Evolutionary conservation across 2,797 vertebrate species (phyloP), one percentile per base, ranked within the genome.

Genomic region (Anabacerthia variegaticeps): DNA sequence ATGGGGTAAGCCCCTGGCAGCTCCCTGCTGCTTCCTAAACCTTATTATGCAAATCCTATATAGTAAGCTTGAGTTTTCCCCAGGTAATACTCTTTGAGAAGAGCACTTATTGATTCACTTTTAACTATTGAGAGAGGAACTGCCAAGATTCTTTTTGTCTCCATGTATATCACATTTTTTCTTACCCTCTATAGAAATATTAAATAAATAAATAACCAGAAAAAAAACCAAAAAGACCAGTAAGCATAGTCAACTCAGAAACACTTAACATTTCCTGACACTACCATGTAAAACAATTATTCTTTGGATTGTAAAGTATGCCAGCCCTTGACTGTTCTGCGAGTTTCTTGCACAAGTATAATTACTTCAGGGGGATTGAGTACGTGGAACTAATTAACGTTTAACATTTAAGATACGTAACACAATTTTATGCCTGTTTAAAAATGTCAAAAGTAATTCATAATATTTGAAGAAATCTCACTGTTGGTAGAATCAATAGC

Each of bases 381-480:
- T 72, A 65, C n/a, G 80, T 73, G 73, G 39, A 94, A 61, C 67
- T 87, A 96, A 97, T 95, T 97, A 94, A 96, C 84, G 56, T 91
- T 92, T 78, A 96, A 91, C 80, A 88, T 72, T 80, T 95, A 95
- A 94, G 73, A 76, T 96, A 56, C 26, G 54, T 39, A 87, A 79
- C 89, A 61, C 15, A 85, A 69, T 95, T 93, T 84, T 92, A 44
- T 93, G 72, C 92, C 67, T 88, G 74, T 92, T 46, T 73, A 92
- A 92, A 96, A 96, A 21, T 58, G 73, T 96, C 94, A 93, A 66
- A 97, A 96, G 46, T 72, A 92, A 96, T 87, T 54, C 68, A 79
- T 24, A 44, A 36, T 22, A 92, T 89, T 92, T 78, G 87, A 92
- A 72, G 80, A 81, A 88, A 93, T 89, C 88, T 93, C 74, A 91